Conservation (phyloP, 1,140 invertebrate genomes). For the Palaemon carinicauda region DNA sequence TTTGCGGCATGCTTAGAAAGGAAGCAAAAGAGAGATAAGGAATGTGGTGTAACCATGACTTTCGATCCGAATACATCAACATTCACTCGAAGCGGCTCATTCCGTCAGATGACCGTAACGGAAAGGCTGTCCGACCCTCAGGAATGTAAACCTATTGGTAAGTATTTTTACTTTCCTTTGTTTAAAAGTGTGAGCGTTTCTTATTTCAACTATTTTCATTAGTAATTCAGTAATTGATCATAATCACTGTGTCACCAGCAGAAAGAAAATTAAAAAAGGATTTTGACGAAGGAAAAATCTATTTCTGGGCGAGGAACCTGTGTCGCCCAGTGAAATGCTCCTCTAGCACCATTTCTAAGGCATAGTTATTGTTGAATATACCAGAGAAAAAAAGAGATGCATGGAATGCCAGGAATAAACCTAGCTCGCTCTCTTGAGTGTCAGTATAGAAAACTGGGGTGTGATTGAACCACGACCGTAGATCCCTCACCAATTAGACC, state of each 20-base stretch:
- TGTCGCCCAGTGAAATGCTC: too few species aligned
- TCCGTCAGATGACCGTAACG: slow-evolving; percentile 82
- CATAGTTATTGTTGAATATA: too few species aligned
- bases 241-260: too few species aligned
- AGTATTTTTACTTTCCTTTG: background rate
- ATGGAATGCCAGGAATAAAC: too few species aligned
- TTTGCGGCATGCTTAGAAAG: slow-evolving; percentile 97
- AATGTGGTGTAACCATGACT: slow-evolving; percentile 92
- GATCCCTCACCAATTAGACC: too few species aligned
- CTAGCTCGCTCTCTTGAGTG: too few species aligned
- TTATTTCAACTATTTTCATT: background rate
- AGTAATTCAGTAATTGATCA: background rate
- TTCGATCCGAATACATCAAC: slow-evolving; percentile 94
- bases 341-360: too few species aligned
- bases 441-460: too few species aligned
- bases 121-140: slow-evolving; percentile 74
- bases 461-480: too few species aligned
- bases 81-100: slow-evolving; percentile 92
- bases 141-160: slow-evolving; percentile 65
- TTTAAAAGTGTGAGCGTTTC: background rate
- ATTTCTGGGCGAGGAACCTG: too few species aligned
- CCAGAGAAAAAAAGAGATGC: too few species aligned
- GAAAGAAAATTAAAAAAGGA: background rate
- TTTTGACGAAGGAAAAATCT: too few species aligned
- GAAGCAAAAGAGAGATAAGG: slow-evolving; percentile 97